A percentile compares a stretch with the other conserved stretches of the same genome.
These are phyloP conservation scores for Agriopis leucophaearia DNA, from an alignment of 2,888 invertebrate species.

Conservation along the genomic window DNA sequence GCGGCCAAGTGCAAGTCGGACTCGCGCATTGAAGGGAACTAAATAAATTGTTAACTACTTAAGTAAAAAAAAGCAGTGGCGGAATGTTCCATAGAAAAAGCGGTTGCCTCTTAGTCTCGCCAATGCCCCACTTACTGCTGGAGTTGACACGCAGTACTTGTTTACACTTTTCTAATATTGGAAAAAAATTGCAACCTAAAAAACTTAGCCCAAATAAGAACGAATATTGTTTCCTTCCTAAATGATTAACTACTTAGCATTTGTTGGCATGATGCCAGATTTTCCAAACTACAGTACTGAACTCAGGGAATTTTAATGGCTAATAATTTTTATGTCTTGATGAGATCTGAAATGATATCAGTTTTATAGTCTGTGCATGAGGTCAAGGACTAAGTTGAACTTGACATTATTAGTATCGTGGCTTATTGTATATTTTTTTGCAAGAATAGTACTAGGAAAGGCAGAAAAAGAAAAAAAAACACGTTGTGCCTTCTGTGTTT, in stretches of 20 bases:
- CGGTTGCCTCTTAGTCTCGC: too few relatives aligned
- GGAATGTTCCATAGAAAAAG: too few relatives aligned
- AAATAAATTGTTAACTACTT: too few relatives aligned
- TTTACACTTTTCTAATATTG: conserved; percentile 2
- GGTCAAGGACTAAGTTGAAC: conserved; percentile 13
- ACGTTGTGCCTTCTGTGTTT: too few relatives aligned
- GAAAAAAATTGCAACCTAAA: not conserved
- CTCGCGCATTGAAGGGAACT: too few relatives aligned
- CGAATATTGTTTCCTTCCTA: not conserved
- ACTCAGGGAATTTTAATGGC: conserved; percentile 36
- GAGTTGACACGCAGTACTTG: too few relatives aligned
- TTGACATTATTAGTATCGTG: not conserved
- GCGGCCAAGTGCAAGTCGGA: too few relatives aligned
- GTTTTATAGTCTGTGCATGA: conserved; percentile 16
- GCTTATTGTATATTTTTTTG: not conserved
- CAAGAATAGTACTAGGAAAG: too few relatives aligned
- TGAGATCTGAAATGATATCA: conserved; percentile 13
- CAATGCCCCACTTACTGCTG: too few relatives aligned
- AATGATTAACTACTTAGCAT: conserved; percentile 19
- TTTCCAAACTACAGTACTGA: conserved; percentile 26
- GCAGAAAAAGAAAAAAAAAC: too few relatives aligned
- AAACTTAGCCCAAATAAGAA: not conserved
- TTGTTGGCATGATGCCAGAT: conserved; percentile 41
- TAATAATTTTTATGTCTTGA: conserved; percentile 20
- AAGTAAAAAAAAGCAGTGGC: too few relatives aligned